These are phyloP conservation scores for Thyatira batis DNA, from an alignment of 2,888 invertebrate genomes.

Conservation along the genomic window DNA sequence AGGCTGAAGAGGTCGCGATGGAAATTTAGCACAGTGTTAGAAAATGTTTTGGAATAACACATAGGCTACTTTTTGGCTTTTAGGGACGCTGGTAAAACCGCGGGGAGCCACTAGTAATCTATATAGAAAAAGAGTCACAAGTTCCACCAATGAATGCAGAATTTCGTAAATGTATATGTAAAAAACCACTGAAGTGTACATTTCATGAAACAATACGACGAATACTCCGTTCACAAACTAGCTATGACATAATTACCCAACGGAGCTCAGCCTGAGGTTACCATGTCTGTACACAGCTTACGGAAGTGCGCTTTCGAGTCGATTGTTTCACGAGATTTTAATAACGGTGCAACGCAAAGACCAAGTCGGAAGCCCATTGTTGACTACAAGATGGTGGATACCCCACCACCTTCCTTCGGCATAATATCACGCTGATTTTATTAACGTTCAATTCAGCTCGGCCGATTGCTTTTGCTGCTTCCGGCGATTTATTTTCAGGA, in stretches of 20 bases:
- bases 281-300: conserved; percentile 62
- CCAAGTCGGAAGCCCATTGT: conserved; percentile 73
- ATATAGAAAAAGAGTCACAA: too few relatives aligned
- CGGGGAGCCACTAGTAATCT: too few relatives aligned
- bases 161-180: too few relatives aligned
- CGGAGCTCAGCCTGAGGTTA: conserved; percentile 7
- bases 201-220: neutral
- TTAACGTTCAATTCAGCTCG: conserved; percentile 28
- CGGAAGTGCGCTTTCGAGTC: conserved; percentile 80
- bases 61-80: too few relatives aligned
- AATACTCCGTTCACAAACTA: neutral
- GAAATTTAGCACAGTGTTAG: too few relatives aligned
- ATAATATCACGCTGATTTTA: conserved; percentile 51
- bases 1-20: too few relatives aligned
- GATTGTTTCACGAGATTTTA: conserved; percentile 82
- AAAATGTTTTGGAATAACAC: too few relatives aligned
- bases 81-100: too few relatives aligned
- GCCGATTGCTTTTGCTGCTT: neutral
- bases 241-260: conserved; percentile 9
- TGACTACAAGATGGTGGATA: conserved; percentile 70
- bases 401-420: conserved; percentile 25
- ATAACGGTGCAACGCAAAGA: conserved; percentile 81
- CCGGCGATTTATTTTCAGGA: neutral
- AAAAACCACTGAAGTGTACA: neutral
- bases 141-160: too few relatives aligned